Evolutionary conservation across 2,797 vertebrate genomes (phyloP), one percentile per base, ranked within the genome.

Genomic region (Scyliorhinus canicula): DNA sequence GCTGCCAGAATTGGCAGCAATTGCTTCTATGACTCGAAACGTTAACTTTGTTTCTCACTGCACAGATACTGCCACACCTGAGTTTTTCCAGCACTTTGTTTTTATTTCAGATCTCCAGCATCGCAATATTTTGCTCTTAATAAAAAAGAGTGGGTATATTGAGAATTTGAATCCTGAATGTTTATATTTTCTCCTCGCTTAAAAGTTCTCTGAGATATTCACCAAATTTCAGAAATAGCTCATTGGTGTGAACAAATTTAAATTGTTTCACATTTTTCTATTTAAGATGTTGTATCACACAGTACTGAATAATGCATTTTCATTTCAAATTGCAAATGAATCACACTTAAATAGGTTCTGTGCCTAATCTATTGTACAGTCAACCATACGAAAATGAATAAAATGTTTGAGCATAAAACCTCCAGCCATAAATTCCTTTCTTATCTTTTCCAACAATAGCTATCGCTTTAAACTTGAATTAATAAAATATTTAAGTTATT

Each of bases 401-500:
- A 91, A 90, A 90, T 90, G 35, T 40, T 90, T 60, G 31, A 8
- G 52, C 57, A 91, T 63, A 24, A 90, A 90, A 40, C 19, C 35
- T 63, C 57, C 55, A 90, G n/a, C 52, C 55, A 63, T 60, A n/a
- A 60, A 60, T 60, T 12, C 35, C 88, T 91, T 63, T 91, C 88
- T 57, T 40, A 40, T 60, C 55, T 91, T 40, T 63, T 91, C 1
- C 55, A 57, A 35, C 31, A 16, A 40, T 24, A 40, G 55, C 60
- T 91, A 4, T 91, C 35, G 21, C 55, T 40, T 91, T 91, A 91
- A n/a, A 91, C 57, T 91, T 88, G 11, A 31, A 55, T 88, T 24
- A 91, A 63, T 91, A 91, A n/a, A 91, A 91, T 57, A 35, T 60
- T 90, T n/a, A 90, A 90, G 60, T 90, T 35, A 60, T 60, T 60